Evolutionary conservation across 2,113 vertebrate species (phyloP), one percentile per base, ranked within the genome.

Genomic region (Hoplias malabaricus): DNA sequence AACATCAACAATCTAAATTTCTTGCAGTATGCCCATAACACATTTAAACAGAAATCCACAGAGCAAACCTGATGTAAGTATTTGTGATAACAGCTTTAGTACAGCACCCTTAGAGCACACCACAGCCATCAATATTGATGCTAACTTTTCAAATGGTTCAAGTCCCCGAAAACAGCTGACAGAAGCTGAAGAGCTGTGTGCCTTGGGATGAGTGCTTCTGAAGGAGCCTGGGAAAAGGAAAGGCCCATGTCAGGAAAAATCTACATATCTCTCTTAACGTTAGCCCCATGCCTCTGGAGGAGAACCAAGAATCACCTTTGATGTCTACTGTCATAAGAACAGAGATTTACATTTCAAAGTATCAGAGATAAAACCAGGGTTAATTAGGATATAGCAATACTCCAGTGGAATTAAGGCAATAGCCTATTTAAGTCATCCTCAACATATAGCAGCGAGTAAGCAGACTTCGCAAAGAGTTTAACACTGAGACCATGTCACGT

Each of bases 341-440:
- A 68, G 36, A n/a, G 12, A 43, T 76, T 67, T 31, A 23, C 34
- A 21, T 76, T 56, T 68, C 50, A 56, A 68, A 76, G 38, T 38
- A 67, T 21, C 36, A 19, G 3, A 54, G 5, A 56, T 29, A n/a
- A 56, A 75, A 67, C 34, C 36, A 1, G 7, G 29, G 38, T 43
- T 43, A 54, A 57, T 43, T 9, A 68, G 1, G 57, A 63, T 50
- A 25, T 21, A 36, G 50, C 61, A 25, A 27, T 27, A 48, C 13
- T 43, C 11, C 59, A 36, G 33, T 8, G 4, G 59, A 63, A 63
- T 63, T 74, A 74, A 48, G n/a, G 19, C 31, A 59, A 74, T 50
- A 25, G 31, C 25, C 59, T 53, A 4, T 2, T 38, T 46, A 25
- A 43, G 10, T 38, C 12, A n/a, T 57, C 29, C 8, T 72, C 0